Conservation (phyloP, 2,888 invertebrate species). For the Amblyteles armatorius region DNA sequence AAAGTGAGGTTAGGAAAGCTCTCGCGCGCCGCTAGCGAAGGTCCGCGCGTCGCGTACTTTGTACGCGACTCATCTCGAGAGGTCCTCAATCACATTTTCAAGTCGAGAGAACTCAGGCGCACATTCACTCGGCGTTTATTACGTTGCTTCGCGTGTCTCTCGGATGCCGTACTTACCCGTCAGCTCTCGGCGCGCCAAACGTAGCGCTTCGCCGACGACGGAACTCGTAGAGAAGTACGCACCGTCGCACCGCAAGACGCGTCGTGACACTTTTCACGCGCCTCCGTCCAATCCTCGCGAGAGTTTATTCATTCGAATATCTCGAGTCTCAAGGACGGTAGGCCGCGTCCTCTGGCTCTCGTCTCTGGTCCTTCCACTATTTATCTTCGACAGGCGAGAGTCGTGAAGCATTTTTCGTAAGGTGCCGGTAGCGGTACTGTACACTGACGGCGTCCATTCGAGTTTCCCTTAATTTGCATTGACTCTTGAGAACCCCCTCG, state of each 20-base stretch:
- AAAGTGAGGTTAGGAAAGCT: conserved; percentile 40
- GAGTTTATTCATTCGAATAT: conserved; percentile 20
- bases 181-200: neutral
- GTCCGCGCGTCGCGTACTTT: neutral
- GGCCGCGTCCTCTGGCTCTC: neutral
- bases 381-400: conserved; percentile 37
- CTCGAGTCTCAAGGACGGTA: neutral
- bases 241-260: conserved; percentile 19
- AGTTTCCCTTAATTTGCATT: conserved; percentile 26
- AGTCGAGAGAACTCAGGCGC: conserved; percentile 71
- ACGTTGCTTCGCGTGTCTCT: conserved; percentile 4
- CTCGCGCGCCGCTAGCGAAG: conserved; percentile 12
- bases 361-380: conserved; percentile 7
- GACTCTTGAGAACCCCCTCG: neutral
- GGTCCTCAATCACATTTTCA: conserved; percentile 78
- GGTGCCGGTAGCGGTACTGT: conserved; percentile 26
- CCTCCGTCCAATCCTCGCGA: conserved; percentile 47
- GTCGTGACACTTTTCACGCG: conserved; percentile 72
- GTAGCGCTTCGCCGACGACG: conserved; percentile 54
- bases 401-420: conserved; percentile 46
- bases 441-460: conserved; percentile 42
- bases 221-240: conserved; percentile 30
- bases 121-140: conserved; percentile 26
- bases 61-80: conserved; percentile 70
- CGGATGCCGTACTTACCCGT: neutral